phyloP scores from a whole-genome alignment of 2,113 vertebrate species.

The Spizaetus ornatus region DNA sequence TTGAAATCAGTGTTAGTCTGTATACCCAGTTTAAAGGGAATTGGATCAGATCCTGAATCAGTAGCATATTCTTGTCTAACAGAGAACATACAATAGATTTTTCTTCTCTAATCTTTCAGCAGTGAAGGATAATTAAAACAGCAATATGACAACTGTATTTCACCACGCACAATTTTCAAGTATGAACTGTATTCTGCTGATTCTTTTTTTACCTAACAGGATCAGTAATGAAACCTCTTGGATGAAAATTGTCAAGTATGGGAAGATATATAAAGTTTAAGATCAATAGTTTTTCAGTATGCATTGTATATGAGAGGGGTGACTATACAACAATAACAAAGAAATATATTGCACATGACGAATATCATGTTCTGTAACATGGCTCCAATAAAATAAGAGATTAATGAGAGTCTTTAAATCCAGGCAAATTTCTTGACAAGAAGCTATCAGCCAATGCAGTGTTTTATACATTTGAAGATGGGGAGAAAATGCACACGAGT shows the following conservation, averaged over 20 bases:
- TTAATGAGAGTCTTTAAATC: background rate
- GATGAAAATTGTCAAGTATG: background rate
- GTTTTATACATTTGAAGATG: background rate
- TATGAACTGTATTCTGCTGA: background rate
- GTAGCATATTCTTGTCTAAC: background rate
- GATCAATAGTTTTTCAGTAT: background rate
- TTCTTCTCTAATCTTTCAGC: background rate
- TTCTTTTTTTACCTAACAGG: background rate
- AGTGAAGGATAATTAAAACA: background rate
- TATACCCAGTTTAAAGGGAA: background rate
- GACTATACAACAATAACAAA: background rate
- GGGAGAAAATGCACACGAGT: background rate
- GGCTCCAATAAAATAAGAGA: background rate
- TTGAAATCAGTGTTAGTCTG: background rate
- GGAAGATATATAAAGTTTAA: background rate
- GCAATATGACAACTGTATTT: background rate
- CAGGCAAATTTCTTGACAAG: background rate
- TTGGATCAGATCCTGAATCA: background rate
- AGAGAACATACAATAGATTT: background rate
- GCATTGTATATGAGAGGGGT: background rate
- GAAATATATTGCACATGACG: background rate
- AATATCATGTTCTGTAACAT: background rate
- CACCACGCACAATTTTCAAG: background rate
- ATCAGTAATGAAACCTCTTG: background rate
- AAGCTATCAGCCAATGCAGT: background rate